Conservation (phyloP, 2,797 vertebrate species). For the Dicrostonyx torquatus region DNA sequence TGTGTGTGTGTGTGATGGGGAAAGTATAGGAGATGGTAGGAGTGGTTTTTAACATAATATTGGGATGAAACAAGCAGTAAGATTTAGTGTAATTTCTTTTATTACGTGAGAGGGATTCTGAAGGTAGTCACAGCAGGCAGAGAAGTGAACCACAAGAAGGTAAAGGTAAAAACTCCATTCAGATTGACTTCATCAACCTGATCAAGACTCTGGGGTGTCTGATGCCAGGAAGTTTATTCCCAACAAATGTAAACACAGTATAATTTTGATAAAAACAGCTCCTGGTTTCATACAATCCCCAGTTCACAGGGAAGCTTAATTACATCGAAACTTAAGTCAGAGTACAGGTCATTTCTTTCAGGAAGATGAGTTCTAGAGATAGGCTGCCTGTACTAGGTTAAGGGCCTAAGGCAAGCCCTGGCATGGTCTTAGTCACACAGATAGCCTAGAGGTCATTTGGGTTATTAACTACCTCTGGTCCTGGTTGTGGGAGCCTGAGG, state of each 20-base stretch:
- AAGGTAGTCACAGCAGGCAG: not conserved
- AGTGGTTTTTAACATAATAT: slow-evolving; percentile 32
- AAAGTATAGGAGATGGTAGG: not conserved
- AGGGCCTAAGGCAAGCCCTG: not conserved
- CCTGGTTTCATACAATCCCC: not conserved
- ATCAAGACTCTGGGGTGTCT: not conserved
- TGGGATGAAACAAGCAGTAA: slow-evolving; percentile 28
- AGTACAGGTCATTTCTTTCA: not conserved
- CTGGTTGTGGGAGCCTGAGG: not conserved
- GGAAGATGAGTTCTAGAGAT: not conserved
- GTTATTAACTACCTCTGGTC: not conserved
- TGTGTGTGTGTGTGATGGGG: not conserved
- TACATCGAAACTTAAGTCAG: not conserved
- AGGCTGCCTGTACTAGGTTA: not conserved
- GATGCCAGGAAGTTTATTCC: not conserved
- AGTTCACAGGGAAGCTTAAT: not conserved
- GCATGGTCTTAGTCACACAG: not conserved
- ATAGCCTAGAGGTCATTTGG: not conserved
- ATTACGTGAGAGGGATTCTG: not conserved
- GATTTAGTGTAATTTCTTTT: slow-evolving; percentile 1
- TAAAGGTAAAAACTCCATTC: not conserved
- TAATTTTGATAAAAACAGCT: not conserved
- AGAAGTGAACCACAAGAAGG: not conserved
- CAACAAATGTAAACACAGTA: too few relatives aligned
- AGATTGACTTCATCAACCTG: not conserved